Evolutionary conservation across 2,797 vertebrate species (phyloP), one percentile per base, ranked within the genome.

Genomic region (Pseudomugil tenellus): DNA sequence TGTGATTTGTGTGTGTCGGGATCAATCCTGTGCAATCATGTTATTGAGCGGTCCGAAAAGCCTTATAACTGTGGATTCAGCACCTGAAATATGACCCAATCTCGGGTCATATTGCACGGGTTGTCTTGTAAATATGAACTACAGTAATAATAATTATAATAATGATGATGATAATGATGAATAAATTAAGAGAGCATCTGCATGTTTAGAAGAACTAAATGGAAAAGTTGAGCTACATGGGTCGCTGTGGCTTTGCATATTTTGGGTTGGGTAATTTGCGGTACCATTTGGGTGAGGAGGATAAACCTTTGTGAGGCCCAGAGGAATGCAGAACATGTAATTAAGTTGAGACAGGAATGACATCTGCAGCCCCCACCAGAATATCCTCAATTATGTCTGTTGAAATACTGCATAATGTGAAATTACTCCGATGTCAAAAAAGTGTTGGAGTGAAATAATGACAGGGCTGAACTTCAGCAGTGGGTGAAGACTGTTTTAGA

Each of bases 181-280:
- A 48, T 31, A 46, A 58, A 63, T 39, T 34, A 80, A 41, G 41
- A 21, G 35, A 25, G 32, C 52, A 25, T 58, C 66, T 59, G 10
- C 21, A 61, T 56, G 58, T 62, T 55, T 63, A 60, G 72, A 53
- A 48, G 64, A 74, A 62, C 58, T 62, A 37, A 78, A 74, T 70
- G 80, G 80, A 82, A 87, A 86, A 74, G 13, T 69, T 21, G 64
- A 76, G 60, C 74, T 86, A 84, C 73, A 79, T 78, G 72, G 73
- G 67, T 69, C 16, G 58, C 77, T 89, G 84, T 34, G 88, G 90
- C 74, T 88, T 81, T 83, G 89, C 88, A 89, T 92, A 89, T 89
- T 92, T 92, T 77, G 84, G 78, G 81, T 83, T 80, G 83, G 79
- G 80, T 90, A 83, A 81, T 89, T 88, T 88, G 88, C 48, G 84